Conservation (phyloP, 2,797 vertebrate genomes). For the Danio jaintianensis region DNA sequence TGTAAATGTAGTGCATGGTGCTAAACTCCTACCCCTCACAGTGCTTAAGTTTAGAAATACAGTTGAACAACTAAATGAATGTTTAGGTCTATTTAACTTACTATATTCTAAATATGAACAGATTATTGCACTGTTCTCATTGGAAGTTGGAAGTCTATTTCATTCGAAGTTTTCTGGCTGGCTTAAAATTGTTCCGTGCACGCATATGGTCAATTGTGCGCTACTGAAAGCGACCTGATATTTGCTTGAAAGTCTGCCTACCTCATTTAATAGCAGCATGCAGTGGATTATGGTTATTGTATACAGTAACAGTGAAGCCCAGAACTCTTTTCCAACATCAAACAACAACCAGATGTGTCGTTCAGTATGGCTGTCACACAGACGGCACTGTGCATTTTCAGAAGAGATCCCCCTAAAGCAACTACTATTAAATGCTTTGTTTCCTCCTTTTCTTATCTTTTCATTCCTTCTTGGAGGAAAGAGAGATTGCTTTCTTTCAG, state of each 20-base stretch:
- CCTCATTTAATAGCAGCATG: not conserved
- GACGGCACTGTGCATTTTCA: constrained; percentile 37
- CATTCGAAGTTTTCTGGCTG: too few species aligned
- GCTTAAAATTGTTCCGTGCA: too few species aligned
- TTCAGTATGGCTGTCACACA: constrained; percentile 47
- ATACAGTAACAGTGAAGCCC: constrained; percentile 14
- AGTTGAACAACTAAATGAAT: too few species aligned
- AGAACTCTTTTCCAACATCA: constrained; percentile 32
- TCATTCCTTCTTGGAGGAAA: constrained; percentile 61
- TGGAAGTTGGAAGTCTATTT: too few species aligned
- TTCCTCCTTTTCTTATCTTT: constrained; percentile 47
- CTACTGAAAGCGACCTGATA: not conserved
- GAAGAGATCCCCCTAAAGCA: constrained; percentile 36
- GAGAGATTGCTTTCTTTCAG: constrained; percentile 54
- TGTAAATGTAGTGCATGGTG: too few species aligned
- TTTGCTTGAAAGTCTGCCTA: not conserved
- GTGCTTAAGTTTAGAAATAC: too few species aligned
- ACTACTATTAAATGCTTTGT: constrained; percentile 34
- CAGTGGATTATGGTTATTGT: not conserved
- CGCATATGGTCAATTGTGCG: not conserved
- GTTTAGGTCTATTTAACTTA: too few species aligned
- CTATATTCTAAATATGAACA: too few species aligned
- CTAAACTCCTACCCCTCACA: too few species aligned
- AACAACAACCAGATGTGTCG: constrained; percentile 56
- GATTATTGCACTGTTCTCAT: too few species aligned